Base-by-base conservation (phyloP, 2,113 vertebrate genomes). In the Proteles cristata region DNA sequence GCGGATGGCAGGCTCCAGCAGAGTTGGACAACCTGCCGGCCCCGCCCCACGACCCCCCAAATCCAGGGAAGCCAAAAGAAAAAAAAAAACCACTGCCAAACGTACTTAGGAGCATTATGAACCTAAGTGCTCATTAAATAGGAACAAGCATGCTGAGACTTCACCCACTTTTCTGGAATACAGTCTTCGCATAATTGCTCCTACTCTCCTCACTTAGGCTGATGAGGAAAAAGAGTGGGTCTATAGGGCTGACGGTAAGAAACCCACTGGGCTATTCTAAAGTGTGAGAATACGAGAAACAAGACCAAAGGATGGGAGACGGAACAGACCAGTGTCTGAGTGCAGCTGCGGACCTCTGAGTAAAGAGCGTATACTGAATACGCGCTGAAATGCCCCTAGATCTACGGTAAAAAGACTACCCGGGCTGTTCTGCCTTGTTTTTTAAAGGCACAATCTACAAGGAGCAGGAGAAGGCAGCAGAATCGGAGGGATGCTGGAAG, bases 41-140 rank as follows among this genome's bases (percentile, higher is more conserved):
- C 7, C 4, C 53, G 0, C 31, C 7, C 4, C 35, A 28, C 63
- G 33, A 10, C 15, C 11, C 9, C 0, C 0, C 9, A 16, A 1
- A 53, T 12, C 19, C 43, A 63, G n/a, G 11, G 26, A 71, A 2
- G 11, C 28, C 79, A 81, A 63, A 80, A 73, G 58, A 53, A 63
- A 45, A 63, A 48, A 11, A 48, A 88, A 87, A 39, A 19, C 2
- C 48, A 19, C 19, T 35, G 26, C 39, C 45, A 74, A 35, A 19
- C 5, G 7, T 4, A 5, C 45, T 48, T 39, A 50, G 1, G 55
- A 17, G 58, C 35, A 39, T 0, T 45, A 23, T 14, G 74, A 89
- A 69, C 15, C 11, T 48, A 71, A 55, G 26, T 48, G 65, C 82
- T 66, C 19, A 61, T 10, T 53, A 69, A 33, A 19, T 0, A 91